Percentiles rank a stretch among this genome's conserved stretches.
Evolutionary conservation across 2,888 invertebrate genomes (phyloP).

Genomic region (Chrysina gloriosa): DNA sequence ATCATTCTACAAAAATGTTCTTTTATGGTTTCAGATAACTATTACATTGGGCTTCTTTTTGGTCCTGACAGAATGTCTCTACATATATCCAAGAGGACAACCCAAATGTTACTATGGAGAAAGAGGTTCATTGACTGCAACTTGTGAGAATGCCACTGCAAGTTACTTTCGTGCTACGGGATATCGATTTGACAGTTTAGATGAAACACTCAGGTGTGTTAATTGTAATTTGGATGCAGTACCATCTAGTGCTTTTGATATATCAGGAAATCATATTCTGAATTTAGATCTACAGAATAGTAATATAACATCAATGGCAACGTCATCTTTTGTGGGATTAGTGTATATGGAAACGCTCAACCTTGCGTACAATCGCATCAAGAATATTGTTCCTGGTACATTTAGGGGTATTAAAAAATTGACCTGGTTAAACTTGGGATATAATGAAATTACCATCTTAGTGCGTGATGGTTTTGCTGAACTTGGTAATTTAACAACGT

Average conservation of each 20-base stretch:
- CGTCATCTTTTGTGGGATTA: conserved; percentile 60
- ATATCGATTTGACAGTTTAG: conserved; percentile 62
- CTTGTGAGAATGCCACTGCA: conserved; percentile 60
- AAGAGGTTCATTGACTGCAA: conserved; percentile 62
- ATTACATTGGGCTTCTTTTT: neutral
- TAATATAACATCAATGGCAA: conserved; percentile 55
- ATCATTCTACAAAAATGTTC: no score
- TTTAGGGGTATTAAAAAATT: conserved; percentile 61
- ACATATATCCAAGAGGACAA: conserved; percentile 39
- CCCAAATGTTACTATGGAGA: conserved; percentile 62
- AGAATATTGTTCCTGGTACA: conserved; percentile 57
- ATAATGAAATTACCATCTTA: conserved; percentile 58
- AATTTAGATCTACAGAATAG: conserved; percentile 56
- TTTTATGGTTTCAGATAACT: conserved; percentile 38
- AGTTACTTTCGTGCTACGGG: conserved; percentile 59
- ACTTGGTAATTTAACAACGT: conserved; percentile 53
- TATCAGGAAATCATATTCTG: conserved; percentile 61
- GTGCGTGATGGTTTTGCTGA: conserved; percentile 58
- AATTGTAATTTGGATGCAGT: conserved; percentile 58
- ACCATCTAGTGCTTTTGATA: conserved; percentile 60
- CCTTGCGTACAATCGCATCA: conserved; percentile 57
- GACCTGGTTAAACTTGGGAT: conserved; percentile 55
- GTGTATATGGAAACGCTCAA: conserved; percentile 58
- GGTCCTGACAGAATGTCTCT: neutral
- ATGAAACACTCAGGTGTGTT: conserved; percentile 60